Conservation (phyloP, 2,797 vertebrate genomes). For the Propithecus perrieri region DNA sequence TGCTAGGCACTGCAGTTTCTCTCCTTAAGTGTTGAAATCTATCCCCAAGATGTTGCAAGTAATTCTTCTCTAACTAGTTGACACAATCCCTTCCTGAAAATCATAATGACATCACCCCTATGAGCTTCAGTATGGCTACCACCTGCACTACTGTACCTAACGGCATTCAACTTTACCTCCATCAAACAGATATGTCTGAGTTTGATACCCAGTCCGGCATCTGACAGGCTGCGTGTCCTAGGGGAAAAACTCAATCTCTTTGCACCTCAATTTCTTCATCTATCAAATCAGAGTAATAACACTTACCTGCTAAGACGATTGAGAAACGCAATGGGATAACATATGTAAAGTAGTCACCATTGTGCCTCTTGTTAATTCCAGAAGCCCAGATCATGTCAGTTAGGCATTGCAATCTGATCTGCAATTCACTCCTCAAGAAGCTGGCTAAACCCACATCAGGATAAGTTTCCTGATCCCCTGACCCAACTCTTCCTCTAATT, state of each 20-base stretch:
- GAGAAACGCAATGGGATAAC: neutral
- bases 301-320: neutral
- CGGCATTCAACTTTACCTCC: neutral
- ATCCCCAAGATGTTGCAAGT: neutral
- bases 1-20: neutral
- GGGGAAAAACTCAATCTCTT: neutral
- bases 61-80: neutral
- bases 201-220: neutral
- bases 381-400: neutral
- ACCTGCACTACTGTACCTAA: neutral
- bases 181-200: neutral
- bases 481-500: neutral
- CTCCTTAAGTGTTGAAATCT: neutral
- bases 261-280: neutral
- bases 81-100: neutral
- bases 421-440: neutral
- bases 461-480: neutral
- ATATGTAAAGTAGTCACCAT: neutral
- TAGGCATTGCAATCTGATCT: neutral
- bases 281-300: neutral
- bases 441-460: neutral
- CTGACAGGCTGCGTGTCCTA: neutral
- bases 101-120: too few species aligned
- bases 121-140: neutral
- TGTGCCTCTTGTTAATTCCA: neutral